Percentiles rank a stretch among this genome's conserved stretches.
Evolutionary conservation across 2,113 vertebrate species (phyloP).

Genomic region (Bettongia penicillata): DNA sequence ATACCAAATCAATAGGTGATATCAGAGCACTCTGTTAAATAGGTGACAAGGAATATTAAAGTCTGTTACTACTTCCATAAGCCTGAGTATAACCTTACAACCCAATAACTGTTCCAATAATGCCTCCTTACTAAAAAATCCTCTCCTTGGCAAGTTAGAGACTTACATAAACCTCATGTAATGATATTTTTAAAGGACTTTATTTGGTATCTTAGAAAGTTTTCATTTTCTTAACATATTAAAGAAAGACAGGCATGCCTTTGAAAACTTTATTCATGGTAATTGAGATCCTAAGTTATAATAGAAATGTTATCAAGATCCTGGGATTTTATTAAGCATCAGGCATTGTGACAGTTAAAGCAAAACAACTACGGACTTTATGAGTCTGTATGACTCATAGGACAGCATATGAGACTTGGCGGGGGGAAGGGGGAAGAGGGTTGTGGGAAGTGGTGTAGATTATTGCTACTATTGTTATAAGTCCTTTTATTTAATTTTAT

Average conservation of each 20-base stretch:
- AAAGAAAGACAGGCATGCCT: neutral
- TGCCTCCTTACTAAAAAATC: neutral
- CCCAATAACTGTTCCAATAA: neutral
- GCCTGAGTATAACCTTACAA: neutral
- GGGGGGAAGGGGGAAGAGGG: too few species aligned
- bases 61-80: neutral
- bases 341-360: neutral
- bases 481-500: neutral
- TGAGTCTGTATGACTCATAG: too few species aligned
- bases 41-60: constrained; percentile 2
- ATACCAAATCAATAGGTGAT: constrained; percentile 48
- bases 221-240: constrained; percentile 53
- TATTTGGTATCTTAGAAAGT: constrained; percentile 1
- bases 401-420: too few species aligned
- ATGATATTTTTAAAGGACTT: neutral
- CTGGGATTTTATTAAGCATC: constrained; percentile 18
- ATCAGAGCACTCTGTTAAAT: neutral
- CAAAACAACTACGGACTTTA: neutral
- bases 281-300: constrained; percentile 30
- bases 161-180: neutral
- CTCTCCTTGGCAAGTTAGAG: neutral
- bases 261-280: constrained; percentile 39
- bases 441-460: too few species aligned
- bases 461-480: neutral
- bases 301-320: neutral